Evolutionary conservation across 2,797 vertebrate genomes (phyloP), one percentile per base, ranked within the genome.

Genomic region (Platyrinchus mystaceus): DNA sequence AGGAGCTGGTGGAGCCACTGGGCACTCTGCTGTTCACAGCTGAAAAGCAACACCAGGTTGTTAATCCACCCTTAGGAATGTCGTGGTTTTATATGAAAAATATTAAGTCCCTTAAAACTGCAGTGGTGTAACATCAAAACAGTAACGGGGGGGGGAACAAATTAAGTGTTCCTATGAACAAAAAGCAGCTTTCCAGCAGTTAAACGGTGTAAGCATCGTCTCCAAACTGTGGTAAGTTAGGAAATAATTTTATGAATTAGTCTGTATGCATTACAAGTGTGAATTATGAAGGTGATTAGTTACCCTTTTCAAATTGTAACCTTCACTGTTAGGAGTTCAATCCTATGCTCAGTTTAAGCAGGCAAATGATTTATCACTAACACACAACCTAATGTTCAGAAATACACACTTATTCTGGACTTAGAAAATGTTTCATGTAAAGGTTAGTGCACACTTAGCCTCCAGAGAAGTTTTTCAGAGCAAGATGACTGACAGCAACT

Each of bases 1-100:
- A 97, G 85, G 97, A 98, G 96, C 91, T 97, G 93, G 89, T 87
- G 86, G 98, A 96, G 84, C 97, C 77, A 60, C 96, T 93, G 90
- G 99, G 99, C 95, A 99, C 99, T 97, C 99, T 98, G 98, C 98
- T 99, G 97, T 98, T 99, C 98, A 99, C 99, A 97, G 99, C 99
- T 99, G 98, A 92, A 97, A 98, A 97, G 92, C n/a, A 97, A 96
- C 75, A 94, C 39, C 47, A 23, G 18, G 86, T 76, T 75, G 67
- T 70, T 97, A 88, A 96, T 73, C 28, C 49, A n/a, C 39, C 78
- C 89, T 49, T 36, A 50, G 90, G 5, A 89, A 56, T n/a, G 44
- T 4, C 18, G 5, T 9, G 0, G 32, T 52, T 59, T 60, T 16
- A 43, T 8, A 49, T 2, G 59, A 86, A 71, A 93, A 69, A 70